These are phyloP conservation scores for Rhagophthalmus giganteus DNA, from an alignment of 2,888 invertebrate genomes.

Conservation along the genomic window DNA sequence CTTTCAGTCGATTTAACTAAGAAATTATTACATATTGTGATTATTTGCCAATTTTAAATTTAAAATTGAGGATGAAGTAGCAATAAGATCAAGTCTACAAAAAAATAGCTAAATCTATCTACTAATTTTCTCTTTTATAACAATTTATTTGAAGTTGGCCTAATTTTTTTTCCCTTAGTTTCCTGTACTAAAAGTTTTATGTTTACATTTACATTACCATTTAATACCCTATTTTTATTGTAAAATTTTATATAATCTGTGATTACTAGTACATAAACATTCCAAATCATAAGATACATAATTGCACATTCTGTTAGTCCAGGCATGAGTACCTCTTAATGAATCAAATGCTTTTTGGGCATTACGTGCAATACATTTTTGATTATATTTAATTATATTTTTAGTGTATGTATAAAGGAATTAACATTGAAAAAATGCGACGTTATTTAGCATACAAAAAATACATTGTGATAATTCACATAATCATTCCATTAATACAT, in stretches of 20 bases:
- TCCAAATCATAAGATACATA: constrained; percentile 26
- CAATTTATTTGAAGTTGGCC: too few relatives aligned
- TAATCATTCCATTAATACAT: constrained; percentile 16
- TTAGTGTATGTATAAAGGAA: not conserved
- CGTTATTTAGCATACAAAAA: too few relatives aligned
- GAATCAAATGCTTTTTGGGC: constrained; percentile 6
- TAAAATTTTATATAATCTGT: constrained; percentile 37
- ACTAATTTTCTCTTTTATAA: too few relatives aligned
- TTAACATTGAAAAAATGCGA: not conserved
- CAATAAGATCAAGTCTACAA: too few relatives aligned
- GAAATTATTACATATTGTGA: too few relatives aligned
- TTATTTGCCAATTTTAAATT: too few relatives aligned
- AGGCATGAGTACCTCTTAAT: constrained; percentile 12
- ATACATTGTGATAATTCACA: constrained; percentile 13
- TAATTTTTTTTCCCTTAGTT: too few relatives aligned
- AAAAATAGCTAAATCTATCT: too few relatives aligned
- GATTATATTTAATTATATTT: not conserved
- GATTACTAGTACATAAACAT: constrained; percentile 33
- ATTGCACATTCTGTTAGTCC: constrained; percentile 21
- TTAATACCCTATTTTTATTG: constrained; percentile 16
- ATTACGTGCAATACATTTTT: constrained; percentile 9
- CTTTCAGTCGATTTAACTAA: too few relatives aligned
- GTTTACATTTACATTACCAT: constrained; percentile 10
- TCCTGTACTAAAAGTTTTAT: constrained; percentile 7
- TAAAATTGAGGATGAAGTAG: too few relatives aligned